Percentiles rank a stretch among this genome's conserved stretches.
These are phyloP conservation scores for Crenuchus spilurus DNA, from an alignment of 2,797 vertebrate species.

Conservation along the genomic window DNA sequence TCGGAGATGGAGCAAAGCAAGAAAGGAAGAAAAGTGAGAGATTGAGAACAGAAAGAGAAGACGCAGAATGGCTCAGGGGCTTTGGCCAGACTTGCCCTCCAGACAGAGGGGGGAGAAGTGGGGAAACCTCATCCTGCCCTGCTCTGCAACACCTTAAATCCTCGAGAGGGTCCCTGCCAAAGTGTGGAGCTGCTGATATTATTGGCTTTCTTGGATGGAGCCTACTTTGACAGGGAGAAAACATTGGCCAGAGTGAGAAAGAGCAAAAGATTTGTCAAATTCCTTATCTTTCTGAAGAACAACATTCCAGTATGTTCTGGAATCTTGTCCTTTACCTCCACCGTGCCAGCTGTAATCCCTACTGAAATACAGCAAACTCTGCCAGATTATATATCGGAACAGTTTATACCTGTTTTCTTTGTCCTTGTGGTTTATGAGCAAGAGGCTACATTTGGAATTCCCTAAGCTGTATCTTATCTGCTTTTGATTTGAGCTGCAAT, in stretches of 20 bases:
- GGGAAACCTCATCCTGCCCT: slow-evolving; percentile 40
- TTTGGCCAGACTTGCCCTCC: slow-evolving; percentile 32
- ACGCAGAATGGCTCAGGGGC: slow-evolving; percentile 8
- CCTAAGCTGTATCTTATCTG: slow-evolving; percentile 31
- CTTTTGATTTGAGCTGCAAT: slow-evolving; percentile 47
- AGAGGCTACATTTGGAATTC: slow-evolving; percentile 24
- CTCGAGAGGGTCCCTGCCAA: slow-evolving; percentile 24
- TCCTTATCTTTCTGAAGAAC: slow-evolving; percentile 39
- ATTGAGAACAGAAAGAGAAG: slow-evolving; percentile 1
- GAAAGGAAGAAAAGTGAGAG: slow-evolving; percentile 14
- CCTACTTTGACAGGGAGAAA: slow-evolving; percentile 4
- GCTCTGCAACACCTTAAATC: slow-evolving; percentile 39
- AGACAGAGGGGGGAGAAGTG: slow-evolving; percentile 41
- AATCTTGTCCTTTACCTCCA: slow-evolving; percentile 16
- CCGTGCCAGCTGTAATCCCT: slow-evolving; percentile 29
- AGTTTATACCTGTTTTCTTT: slow-evolving; percentile 46
- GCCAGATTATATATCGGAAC: slow-evolving; percentile 42
- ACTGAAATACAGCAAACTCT: slow-evolving; percentile 42
- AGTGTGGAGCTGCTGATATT: slow-evolving; percentile 24
- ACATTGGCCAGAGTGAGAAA: not conserved
- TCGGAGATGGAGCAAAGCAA: slow-evolving; percentile 34
- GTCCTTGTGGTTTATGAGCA: slow-evolving; percentile 48
- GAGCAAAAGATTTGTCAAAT: slow-evolving; percentile 35
- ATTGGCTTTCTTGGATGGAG: slow-evolving; percentile 35
- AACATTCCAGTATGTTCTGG: slow-evolving; percentile 41